Base-by-base conservation (phyloP, 2,888 invertebrate genomes). In the Yponomeuta cagnagella region DNA sequence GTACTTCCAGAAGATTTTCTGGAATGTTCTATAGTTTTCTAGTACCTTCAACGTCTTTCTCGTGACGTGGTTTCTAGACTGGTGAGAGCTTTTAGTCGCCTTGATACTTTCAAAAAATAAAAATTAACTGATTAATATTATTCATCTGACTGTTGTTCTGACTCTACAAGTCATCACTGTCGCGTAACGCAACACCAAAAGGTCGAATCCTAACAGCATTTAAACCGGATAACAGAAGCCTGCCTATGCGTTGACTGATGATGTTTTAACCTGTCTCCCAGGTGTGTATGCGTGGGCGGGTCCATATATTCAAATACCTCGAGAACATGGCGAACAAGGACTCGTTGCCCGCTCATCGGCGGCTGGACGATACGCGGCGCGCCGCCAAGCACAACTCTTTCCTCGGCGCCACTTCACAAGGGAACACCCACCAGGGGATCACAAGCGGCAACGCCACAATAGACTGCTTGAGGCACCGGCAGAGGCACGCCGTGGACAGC, bases 271-370 rank as follows among this genome's bases (percentile, higher is more conserved):
- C 52, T 15, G 15, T 58, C 52, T 4, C 52, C 8, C 87, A 97
- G 97, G 93, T 97, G 77, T 98, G 98, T 91, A 96, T 96, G 89
- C 95, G 98, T 85, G 98, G 98, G 77, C 94, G 97, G 82, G 97
- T 97, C 82, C 98, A 98, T 88, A 97, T 98, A 79, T 98, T 98
- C 93, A 98, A 98, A 87, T 98, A 96, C 90, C 93, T 98, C 77
- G 98, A 98, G 86, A 96, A 96, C 81, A 96, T 97, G 91, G 97
- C 97, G 69, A 94, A 94, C 81, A 96, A 96, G 87, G 94, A 92
- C 79, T 86, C 86, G 74, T 78, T 88, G 73, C 90, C 89, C 76
- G 80, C 88, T 78, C 88, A 89, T 87, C 85, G 89, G 89, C 87
- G 91, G 79, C 83, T 85, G 79, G 93, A 89, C 82, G 93, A 90